Percentiles rank a stretch among this genome's conserved stretches.
Evolutionary conservation across 1,140 invertebrate species (phyloP).

Genomic region (Drosophila trapezifrons): DNA sequence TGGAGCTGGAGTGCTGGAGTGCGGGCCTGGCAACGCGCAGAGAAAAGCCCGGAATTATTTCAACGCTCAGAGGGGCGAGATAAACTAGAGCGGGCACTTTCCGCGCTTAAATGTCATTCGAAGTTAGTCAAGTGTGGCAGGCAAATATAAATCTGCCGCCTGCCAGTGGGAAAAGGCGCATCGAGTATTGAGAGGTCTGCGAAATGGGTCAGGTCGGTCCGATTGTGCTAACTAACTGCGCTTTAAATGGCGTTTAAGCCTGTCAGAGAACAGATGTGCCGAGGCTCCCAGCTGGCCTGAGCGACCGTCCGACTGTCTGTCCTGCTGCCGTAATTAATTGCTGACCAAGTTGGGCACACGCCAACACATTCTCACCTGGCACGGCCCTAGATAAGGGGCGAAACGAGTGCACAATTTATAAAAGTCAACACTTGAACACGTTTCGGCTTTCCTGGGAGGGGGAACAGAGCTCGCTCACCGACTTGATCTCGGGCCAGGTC

Average conservation of each 20-base stretch:
- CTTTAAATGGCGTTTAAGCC: conserved; percentile 65
- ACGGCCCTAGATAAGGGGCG: conserved; percentile 16
- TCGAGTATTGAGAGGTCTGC: conserved; percentile 47
- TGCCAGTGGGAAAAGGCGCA: conserved; percentile 18
- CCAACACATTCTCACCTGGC: conserved; percentile 56
- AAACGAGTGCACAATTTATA: conserved; percentile 79
- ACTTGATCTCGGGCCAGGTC: conserved; percentile 14
- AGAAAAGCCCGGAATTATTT: conserved; percentile 67
- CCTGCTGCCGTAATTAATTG: conserved; percentile 72
- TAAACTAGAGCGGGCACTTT: conserved; percentile 60
- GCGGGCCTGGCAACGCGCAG: conserved; percentile 1
- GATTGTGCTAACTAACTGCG: conserved; percentile 61
- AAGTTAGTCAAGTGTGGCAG: conserved; percentile 61
- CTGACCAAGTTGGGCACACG: conserved; percentile 71
- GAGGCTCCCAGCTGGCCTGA: conserved; percentile 7
- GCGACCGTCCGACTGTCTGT: neutral
- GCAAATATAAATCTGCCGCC: conserved; percentile 65
- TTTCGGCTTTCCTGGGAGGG: conserved; percentile 60
- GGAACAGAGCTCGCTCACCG: conserved; percentile 3
- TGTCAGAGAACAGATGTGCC: conserved; percentile 27
- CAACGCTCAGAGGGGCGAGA: conserved; percentile 53
- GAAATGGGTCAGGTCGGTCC: conserved; percentile 13
- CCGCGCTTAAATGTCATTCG: conserved; percentile 61
- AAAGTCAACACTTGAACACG: conserved; percentile 81
- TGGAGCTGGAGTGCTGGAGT: conserved; percentile 1